phyloP scores from a whole-genome alignment of 2,888 invertebrate species.

The Stenurella melanura region DNA sequence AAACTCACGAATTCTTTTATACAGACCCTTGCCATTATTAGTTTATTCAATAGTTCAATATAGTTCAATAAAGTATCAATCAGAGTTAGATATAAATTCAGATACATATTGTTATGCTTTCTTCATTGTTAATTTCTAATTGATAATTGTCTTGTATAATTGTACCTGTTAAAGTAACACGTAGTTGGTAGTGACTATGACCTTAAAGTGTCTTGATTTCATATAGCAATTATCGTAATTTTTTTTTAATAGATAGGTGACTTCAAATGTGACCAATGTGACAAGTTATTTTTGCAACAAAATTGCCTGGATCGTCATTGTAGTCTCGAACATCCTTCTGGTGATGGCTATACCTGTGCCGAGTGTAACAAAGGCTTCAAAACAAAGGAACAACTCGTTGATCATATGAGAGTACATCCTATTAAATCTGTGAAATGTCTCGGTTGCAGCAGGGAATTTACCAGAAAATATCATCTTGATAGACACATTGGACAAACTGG shows the following conservation, averaged over 20 bases:
- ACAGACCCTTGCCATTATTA: too few species aligned
- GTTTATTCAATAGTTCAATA: too few species aligned
- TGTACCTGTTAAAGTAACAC: too few species aligned
- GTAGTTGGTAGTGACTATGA: too few species aligned
- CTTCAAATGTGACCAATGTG: conserved; percentile 78
- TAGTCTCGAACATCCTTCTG: conserved; percentile 81
- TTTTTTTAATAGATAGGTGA: conserved; percentile 72
- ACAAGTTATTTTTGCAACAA: conserved; percentile 83
- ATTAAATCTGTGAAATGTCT: conserved; percentile 80
- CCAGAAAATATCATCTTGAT: conserved; percentile 84
- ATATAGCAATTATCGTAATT: not conserved
- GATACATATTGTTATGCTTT: too few species aligned
- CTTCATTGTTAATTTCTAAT: too few species aligned
- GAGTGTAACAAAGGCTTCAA: conserved; percentile 82
- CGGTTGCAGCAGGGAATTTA: conserved; percentile 83
- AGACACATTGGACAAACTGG: conserved; percentile 82
- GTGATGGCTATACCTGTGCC: conserved; percentile 78
- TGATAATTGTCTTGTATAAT: too few species aligned
- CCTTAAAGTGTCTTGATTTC: too few species aligned
- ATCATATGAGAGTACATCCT: conserved; percentile 82
- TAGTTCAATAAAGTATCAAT: too few species aligned
- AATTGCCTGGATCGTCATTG: conserved; percentile 81
- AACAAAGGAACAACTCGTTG: conserved; percentile 77
- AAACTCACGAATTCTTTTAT: too few species aligned
- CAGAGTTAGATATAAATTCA: too few species aligned